phyloP scores from a whole-genome alignment of 2,888 invertebrate genomes.

The Microctonus hyperodae region DNA sequence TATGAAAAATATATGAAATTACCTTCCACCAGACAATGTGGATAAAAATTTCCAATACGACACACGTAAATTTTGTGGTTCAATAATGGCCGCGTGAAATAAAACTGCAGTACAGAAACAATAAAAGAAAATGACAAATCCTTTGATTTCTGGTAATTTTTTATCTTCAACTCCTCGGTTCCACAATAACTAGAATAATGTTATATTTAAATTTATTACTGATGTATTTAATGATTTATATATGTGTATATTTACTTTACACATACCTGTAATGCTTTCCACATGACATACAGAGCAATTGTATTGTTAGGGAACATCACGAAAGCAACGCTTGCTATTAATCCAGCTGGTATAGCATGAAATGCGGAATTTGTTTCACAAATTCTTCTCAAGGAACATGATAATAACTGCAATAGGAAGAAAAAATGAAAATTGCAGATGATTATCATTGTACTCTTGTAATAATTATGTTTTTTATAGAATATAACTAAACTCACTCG shows the following conservation, averaged over 20 bases:
- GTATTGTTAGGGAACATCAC: slow-evolving; percentile 78
- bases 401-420: slow-evolving; percentile 65
- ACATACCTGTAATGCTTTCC: slow-evolving; percentile 81
- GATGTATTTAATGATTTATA: not conserved
- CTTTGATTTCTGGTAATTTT: slow-evolving; percentile 72
- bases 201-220: not conserved
- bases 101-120: slow-evolving; percentile 79
- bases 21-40: slow-evolving; percentile 76
- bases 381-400: slow-evolving; percentile 72
- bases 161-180: slow-evolving; percentile 73
- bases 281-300: slow-evolving; percentile 81
- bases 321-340: slow-evolving; percentile 76
- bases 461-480: slow-evolving; percentile 4
- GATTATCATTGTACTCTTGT: slow-evolving; percentile 14
- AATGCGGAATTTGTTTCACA: slow-evolving; percentile 69
- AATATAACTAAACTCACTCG: slow-evolving; percentile 64
- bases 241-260: slow-evolving; percentile 12
- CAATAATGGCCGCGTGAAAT: slow-evolving; percentile 80
- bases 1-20: slow-evolving; percentile 42
- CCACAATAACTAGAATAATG: slow-evolving; percentile 71
- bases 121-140: slow-evolving; percentile 76
- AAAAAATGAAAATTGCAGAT: not conserved
- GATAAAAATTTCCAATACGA: slow-evolving; percentile 85
- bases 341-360: slow-evolving; percentile 75
- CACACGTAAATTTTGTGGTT: slow-evolving; percentile 79